Evolutionary conservation across 2,113 vertebrate species (phyloP).

Genomic region (Phodopus roborovskii): DNA sequence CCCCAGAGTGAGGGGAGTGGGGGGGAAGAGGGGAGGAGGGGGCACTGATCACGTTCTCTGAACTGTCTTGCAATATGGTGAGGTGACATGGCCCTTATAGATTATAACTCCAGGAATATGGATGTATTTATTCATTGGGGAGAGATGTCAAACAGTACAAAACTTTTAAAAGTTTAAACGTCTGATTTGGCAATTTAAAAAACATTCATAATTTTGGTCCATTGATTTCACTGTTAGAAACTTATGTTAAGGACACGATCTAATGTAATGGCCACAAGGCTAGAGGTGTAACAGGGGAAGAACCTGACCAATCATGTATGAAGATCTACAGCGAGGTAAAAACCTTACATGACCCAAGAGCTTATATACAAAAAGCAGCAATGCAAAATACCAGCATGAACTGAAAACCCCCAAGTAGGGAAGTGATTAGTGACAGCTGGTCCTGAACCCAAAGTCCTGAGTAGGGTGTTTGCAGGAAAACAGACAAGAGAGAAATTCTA

Average conservation of each 20-base stretch:
- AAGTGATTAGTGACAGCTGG: background rate
- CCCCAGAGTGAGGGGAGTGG: too few species aligned
- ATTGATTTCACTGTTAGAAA: slow-evolving; percentile 27
- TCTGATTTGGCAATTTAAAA: slow-evolving; percentile 27
- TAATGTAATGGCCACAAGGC: background rate
- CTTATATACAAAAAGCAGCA: background rate
- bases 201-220: background rate
- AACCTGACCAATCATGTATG: background rate
- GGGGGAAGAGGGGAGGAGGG: too few species aligned
- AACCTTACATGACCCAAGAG: background rate
- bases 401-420: background rate
- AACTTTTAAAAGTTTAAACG: slow-evolving; percentile 23
- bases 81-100: background rate
- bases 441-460: background rate
- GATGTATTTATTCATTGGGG: background rate
- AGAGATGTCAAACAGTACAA: background rate
- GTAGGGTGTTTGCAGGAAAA: background rate
- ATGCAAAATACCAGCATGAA: background rate
- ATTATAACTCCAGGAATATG: background rate
- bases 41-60: background rate
- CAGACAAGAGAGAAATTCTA: background rate
- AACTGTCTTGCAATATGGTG: background rate
- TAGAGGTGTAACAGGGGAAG: background rate
- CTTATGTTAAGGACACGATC: background rate
- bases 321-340: background rate